Base-by-base conservation (phyloP, 2,888 invertebrate species). In the Philaethria dido region DNA sequence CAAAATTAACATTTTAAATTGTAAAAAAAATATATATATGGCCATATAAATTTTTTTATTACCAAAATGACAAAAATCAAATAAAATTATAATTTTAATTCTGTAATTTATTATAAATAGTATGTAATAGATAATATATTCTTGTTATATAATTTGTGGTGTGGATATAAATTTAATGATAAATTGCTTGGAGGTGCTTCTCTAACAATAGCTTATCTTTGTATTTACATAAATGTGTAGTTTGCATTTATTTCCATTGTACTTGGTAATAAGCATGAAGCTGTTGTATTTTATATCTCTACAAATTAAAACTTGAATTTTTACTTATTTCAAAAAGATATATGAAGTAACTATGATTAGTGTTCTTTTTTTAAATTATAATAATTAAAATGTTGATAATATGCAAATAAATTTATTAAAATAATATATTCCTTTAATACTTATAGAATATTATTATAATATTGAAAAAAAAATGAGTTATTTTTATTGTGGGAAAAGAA, bases 201-300 rank as follows among this genome's bases (percentile, higher is more conserved):
- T 42, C 11, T 42, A 42, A 42, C 42, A 39, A 14, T 57, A 22
- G 39, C n/a, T 55, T 55, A 11, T 39, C n/a, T 57, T 22, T 42
- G 42, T 57, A 42, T 57, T 20, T 13, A 39, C 39, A 39, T 57
- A 22, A 5, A n/a, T 57, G 25, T 42, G 57, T 57, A 57, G 42
- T 39, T 57, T 57, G 57, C 2, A 22, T 39, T 42, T 4, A 42
- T 42, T 57, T 42, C 8, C 22, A 57, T 57, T 42, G 57, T 57
- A 42, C 57, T 42, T 57, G 42, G 42, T 42, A 57, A 22, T n/a
- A 57, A 57, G 57, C 57, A 57, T 57, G 42, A 42, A 57, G 39
- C 22, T 57, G 39, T 57, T 42, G 16, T 57, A 42, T 57, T 39
- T 57, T 42, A 42, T 57, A 57, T 57, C 39, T 57, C 42, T 22